Evolutionary conservation across 2,797 vertebrate species (phyloP), one percentile per base, ranked within the genome.

Genomic region (Staurois parvus): DNA sequence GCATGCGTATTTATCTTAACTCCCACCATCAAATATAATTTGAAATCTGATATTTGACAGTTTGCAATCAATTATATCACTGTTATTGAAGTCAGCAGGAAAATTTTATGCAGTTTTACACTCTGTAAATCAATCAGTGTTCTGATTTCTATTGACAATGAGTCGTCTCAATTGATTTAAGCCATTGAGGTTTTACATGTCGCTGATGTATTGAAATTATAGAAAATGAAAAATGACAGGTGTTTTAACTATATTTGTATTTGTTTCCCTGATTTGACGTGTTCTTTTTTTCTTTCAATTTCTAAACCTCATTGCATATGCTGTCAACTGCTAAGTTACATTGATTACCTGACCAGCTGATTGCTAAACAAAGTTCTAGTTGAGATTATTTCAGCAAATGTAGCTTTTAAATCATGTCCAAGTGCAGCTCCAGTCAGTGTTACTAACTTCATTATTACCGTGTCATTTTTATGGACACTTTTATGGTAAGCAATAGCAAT

Each of bases 101-200:
- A 84, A 40, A 84, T 88, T 84, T 82, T 79, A 81, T 83, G 77
- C 69, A 45, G 66, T 82, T 79, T 85, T 76, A 84, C 62, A 34
- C 84, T 79, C 62, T 74, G 83, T 87, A 88, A 87, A 75, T 88
- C 85, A 88, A 87, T 88, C 86, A 87, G 88, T 42, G 68, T 79
- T 85, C 81, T 87, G 87, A 89, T 84, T 89, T 85, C 81, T 83
- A 89, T 88, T 72, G 89, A 87, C 69, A 87, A 62, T 40, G 81
- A 88, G 84, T 72, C 75, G 80, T 87, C 79, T 88, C 76, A 84
- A 90, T 89, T 89, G 88, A 90, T 89, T 90, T 86, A 83, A 88
- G 79, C 76, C 76, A 84, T 83, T 83, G 67, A 85, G 77, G 59
- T 80, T 83, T 79, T 85, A 37, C 76, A 79, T 81, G 48, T 67